A percentile compares a stretch with the other conserved stretches of the same genome.
Conservation (phyloP, 2,113 vertebrate genomes). For the Sialia sialis region DNA sequence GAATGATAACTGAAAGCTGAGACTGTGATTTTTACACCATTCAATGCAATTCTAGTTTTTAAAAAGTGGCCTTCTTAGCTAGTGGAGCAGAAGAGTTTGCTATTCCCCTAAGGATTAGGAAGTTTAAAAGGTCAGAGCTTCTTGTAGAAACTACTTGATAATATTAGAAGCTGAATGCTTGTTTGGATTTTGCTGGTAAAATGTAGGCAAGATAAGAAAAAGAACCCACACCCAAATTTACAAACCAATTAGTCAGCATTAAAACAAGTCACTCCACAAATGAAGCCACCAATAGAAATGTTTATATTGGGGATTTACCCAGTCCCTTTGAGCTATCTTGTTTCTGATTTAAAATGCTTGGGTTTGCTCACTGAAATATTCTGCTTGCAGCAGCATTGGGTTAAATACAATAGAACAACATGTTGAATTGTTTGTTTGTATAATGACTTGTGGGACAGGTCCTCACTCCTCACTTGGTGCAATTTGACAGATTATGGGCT, state of each 20-base stretch:
- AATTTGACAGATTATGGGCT: slow-evolving; percentile 14
- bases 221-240: neutral
- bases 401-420: neutral
- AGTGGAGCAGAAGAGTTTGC: neutral
- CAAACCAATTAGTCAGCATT: slow-evolving; percentile 15
- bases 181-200: slow-evolving; percentile 26
- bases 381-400: neutral
- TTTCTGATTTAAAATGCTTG: slow-evolving; percentile 25
- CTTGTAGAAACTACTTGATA: neutral
- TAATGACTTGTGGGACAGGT: neutral
- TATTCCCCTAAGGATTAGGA: neutral
- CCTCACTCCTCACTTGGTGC: neutral
- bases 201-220: slow-evolving; percentile 6
- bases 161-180: slow-evolving; percentile 6
- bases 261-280: neutral
- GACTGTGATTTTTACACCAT: neutral
- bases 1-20: neutral
- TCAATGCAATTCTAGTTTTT: neutral
- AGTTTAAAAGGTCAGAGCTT: slow-evolving; percentile 23
- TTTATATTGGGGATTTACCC: slow-evolving; percentile 24
- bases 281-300: neutral
- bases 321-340: neutral
- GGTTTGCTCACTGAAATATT: neutral
- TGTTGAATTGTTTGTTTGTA: slow-evolving; percentile 22
- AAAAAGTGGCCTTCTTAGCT: neutral